A percentile compares a stretch with the other conserved stretches of the same genome.
Evolutionary conservation across 2,113 vertebrate species (phyloP).

Genomic region (Grammomys dolichurus): DNA sequence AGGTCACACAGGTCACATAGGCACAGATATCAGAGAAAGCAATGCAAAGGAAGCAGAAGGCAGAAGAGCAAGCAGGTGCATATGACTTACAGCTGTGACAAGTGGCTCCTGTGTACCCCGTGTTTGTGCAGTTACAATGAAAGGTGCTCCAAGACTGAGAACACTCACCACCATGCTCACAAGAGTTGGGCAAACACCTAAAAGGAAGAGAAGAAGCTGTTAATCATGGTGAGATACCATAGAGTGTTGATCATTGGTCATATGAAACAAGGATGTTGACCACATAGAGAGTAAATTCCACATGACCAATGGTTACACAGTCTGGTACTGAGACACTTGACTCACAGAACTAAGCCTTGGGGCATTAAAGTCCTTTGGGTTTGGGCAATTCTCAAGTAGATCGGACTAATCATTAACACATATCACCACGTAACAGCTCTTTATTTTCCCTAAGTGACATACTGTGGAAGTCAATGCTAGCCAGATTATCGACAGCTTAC

Average conservation of each 20-base stretch:
- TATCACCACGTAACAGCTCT: neutral
- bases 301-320: neutral
- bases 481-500: neutral
- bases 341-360: neutral
- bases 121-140: conserved; percentile 93
- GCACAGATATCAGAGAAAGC: neutral
- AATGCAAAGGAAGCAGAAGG: neutral
- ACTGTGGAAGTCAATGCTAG: neutral
- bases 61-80: neutral
- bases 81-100: conserved; percentile 93
- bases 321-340: neutral
- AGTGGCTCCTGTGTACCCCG: conserved; percentile 94
- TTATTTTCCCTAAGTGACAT: neutral
- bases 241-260: neutral
- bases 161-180: conserved; percentile 95
- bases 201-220: neutral
- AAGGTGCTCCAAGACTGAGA: conserved; percentile 96
- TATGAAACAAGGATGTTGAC: neutral
- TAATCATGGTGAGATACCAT: neutral
- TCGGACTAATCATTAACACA: neutral
- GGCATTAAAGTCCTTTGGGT: conserved; percentile 9
- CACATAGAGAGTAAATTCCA: neutral
- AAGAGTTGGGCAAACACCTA: conserved; percentile 95
- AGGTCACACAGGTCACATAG: no score
- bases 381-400: neutral